Base-by-base conservation (phyloP, 2,113 vertebrate species). In the Labeo rohita region DNA sequence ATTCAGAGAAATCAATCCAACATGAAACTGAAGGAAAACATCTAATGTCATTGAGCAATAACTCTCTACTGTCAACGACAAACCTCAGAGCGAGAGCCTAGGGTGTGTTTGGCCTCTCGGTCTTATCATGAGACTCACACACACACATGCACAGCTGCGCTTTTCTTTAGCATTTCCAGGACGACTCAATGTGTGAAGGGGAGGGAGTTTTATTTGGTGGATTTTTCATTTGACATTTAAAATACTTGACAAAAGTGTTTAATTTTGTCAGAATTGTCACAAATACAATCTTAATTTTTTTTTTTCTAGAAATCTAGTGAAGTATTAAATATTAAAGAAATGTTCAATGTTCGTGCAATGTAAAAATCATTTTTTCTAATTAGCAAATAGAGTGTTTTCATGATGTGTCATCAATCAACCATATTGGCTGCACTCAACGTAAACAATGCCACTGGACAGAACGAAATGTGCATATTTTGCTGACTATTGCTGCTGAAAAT, bases 1-100 rank as follows among this genome's bases (percentile, higher is more conserved):
- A 91, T 92, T 92, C 92, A 89, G 92, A 91, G 92, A 95, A 95
- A 95, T 95, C 95, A 94, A 93, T 95, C 92, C 95, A 94, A 96
- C 94, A 94, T 94, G 93, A 95, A 96, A 96, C 95, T 90, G 94
- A 96, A 96, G 94, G 94, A 94, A 96, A 95, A 92, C 92, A 92
- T 94, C 91, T 93, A 95, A 96, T 96, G 95, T 95, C 95, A 96
- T 95, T 95, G 95, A 96, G 94, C 95, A 96, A 95, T 95, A 93
- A 95, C 93, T 94, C 89, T 91, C 84, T 90, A 93, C 93, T 93
- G 93, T 94, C 94, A 95, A 92, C 87, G 87, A 83, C 94, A 93
- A 95, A 95, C 95, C 96, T 96, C 94, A 95, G 93, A 95, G 95
- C 93, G 90, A 94, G 88, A 92, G 94, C 95, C 95, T 94, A 89